Evolutionary conservation across 2,797 vertebrate genomes (phyloP).

Genomic region (Tamandua tetradactyla): DNA sequence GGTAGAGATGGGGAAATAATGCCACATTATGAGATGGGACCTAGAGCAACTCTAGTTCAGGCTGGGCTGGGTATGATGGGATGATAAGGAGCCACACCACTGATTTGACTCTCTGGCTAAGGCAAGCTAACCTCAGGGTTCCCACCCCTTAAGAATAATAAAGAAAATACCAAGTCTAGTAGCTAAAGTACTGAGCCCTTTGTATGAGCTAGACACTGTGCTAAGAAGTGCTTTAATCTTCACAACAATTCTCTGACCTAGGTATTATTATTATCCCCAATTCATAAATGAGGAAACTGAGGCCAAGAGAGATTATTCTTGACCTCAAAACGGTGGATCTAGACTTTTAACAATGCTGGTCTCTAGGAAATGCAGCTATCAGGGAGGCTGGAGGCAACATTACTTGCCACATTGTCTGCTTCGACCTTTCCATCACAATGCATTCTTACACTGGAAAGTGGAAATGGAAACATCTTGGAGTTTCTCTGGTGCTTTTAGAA

Average conservation of each 20-base stretch:
- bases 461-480: background rate
- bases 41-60: background rate
- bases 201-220: background rate
- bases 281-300: slow-evolving; percentile 14
- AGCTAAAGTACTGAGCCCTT: background rate
- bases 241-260: background rate
- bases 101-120: background rate
- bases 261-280: background rate
- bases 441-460: background rate
- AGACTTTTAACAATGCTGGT: background rate
- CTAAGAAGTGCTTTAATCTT: background rate
- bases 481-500: background rate
- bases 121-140: background rate
- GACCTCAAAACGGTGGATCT: background rate
- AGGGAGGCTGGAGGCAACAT: background rate
- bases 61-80: background rate
- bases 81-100: background rate
- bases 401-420: background rate
- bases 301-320: background rate
- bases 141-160: background rate
- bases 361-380: background rate
- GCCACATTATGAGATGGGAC: background rate
- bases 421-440: background rate
- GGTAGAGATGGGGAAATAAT: background rate
- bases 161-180: background rate